A percentile compares a stretch with the other conserved stretches of the same genome.
These are phyloP conservation scores for Trypoxylus dichotomus DNA, from an alignment of 1,140 invertebrate species.

Conservation along the genomic window DNA sequence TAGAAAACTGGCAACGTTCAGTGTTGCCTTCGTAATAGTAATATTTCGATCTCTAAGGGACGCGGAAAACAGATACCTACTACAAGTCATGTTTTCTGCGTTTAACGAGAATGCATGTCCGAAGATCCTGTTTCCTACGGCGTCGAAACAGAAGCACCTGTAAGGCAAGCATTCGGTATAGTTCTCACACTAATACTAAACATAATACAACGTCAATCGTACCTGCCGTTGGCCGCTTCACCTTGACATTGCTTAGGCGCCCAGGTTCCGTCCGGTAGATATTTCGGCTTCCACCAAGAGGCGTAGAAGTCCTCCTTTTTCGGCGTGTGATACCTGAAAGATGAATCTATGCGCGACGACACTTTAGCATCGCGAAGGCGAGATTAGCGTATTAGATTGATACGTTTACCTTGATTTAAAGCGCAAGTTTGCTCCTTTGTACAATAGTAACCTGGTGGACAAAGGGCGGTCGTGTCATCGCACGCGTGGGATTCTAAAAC, in stretches of 20 bases:
- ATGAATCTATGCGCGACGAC: conserved; percentile 37
- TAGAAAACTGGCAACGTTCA: too few relatives aligned
- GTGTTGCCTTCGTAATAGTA: too few relatives aligned
- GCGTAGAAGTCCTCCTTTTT: conserved; percentile 18
- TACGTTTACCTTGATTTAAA: background rate
- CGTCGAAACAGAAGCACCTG: conserved; percentile 61
- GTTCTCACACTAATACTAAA: background rate
- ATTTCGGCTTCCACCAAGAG: conserved; percentile 52
- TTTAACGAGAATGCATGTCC: conserved; percentile 58
- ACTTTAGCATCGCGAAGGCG: too few relatives aligned
- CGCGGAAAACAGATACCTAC: conserved; percentile 48
- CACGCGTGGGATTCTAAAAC: background rate
- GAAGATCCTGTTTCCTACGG: conserved; percentile 58
- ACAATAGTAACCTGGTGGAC: background rate
- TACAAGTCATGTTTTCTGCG: conserved; percentile 58
- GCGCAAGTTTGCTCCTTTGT: background rate
- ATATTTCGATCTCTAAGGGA: too few relatives aligned
- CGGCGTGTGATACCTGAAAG: conserved; percentile 35
- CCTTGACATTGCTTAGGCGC: conserved; percentile 62
- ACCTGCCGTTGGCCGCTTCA: conserved; percentile 58
- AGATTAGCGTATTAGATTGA: too few relatives aligned
- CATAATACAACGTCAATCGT: too few relatives aligned
- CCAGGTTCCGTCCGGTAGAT: conserved; percentile 57
- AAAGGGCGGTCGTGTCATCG: background rate
- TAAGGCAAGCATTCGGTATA: conserved; percentile 31